Evolutionary conservation across 2,888 invertebrate genomes (phyloP), one percentile per base, ranked within the genome.

Genomic region (Corythucha ciliata): DNA sequence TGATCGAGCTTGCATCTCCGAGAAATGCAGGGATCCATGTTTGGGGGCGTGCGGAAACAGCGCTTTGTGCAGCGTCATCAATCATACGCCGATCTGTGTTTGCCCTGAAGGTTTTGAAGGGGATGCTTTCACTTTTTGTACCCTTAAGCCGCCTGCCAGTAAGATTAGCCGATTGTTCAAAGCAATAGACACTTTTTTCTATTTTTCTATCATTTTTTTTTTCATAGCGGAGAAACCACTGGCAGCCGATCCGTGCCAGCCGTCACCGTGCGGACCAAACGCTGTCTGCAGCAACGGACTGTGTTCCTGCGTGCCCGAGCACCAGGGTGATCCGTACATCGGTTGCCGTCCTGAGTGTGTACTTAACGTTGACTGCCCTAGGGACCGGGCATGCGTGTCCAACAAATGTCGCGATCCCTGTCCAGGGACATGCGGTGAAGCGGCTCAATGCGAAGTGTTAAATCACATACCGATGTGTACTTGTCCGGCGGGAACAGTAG

Each of bases 261-360:
- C 88, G 46, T 86, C 86, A 26, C 88, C 89, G 1, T 91, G 90
- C 65, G 90, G 90, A 33, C 70, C 82, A 1, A 90, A 90, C 66
- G 87, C 90, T 2, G 70, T 83, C 64, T 82, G 87, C 68, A 79
- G 81, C 27, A 83, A 81, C 22, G 87, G 85, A 21, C 78, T 85
- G 48, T 89, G 88, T 65, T 78, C 78, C 29, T 89, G 87, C 63
- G 76, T 86, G 55, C 77, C 80, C 62, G 84, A 84, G 60, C 85
- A 85, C 64, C 79, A 79, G 64, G 88, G 88, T 48, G 86, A 88
- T 70, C 88, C 89, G 4, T 87, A 87, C 62, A 83, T 84, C 67
- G 83, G 66, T 20, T 66, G 89, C 63, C 76, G 86, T 58, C 89
- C 89, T 1, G 89, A 90, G 71, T 90, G 90, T 67, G 81, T 87